A percentile compares a stretch with the other conserved stretches of the same genome.
Evolutionary conservation across 2,888 invertebrate species (phyloP).

Genomic region (Patella depressa): DNA sequence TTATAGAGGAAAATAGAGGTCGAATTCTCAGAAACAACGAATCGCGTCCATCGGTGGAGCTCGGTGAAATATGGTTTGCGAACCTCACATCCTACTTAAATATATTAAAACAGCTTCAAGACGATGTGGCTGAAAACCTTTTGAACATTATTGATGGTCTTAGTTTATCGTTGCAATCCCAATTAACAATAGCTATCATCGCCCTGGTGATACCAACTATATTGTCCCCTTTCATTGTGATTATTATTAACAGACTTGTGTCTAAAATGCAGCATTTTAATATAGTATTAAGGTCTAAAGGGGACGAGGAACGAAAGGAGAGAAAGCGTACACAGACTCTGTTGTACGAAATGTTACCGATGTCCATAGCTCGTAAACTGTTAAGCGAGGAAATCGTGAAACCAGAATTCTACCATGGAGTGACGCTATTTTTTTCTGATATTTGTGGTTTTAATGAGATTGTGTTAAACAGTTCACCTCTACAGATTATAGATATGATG

Average conservation of each 20-base stretch:
- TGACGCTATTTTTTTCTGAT: slow-evolving; percentile 47
- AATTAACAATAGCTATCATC: not conserved
- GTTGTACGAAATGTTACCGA: slow-evolving; percentile 46
- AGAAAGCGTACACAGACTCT: slow-evolving; percentile 45
- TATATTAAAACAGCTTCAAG: not conserved
- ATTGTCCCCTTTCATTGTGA: slow-evolving; percentile 37
- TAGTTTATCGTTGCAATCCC: not conserved
- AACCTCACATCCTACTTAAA: not conserved
- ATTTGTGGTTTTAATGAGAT: slow-evolving; percentile 51
- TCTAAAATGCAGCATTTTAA: slow-evolving; percentile 26
- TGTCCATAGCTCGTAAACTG: slow-evolving; percentile 42
- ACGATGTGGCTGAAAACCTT: not conserved
- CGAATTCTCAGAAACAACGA: not conserved
- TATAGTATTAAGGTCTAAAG: slow-evolving; percentile 11
- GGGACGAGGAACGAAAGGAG: slow-evolving; percentile 26
- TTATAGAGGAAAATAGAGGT: not conserved
- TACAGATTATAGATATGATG: slow-evolving; percentile 59
- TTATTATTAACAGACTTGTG: slow-evolving; percentile 32
- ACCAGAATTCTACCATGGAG: slow-evolving; percentile 40
- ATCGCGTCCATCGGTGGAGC: not conserved
- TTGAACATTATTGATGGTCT: not conserved
- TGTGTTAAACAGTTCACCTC: slow-evolving; percentile 48
- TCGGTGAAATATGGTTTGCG: not conserved
- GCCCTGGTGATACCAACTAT: slow-evolving; percentile 33
- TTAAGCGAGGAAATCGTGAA: slow-evolving; percentile 36